These are phyloP conservation scores for Pilophorus perplexus DNA, from an alignment of 2,888 invertebrate genomes.

Conservation along the genomic window DNA sequence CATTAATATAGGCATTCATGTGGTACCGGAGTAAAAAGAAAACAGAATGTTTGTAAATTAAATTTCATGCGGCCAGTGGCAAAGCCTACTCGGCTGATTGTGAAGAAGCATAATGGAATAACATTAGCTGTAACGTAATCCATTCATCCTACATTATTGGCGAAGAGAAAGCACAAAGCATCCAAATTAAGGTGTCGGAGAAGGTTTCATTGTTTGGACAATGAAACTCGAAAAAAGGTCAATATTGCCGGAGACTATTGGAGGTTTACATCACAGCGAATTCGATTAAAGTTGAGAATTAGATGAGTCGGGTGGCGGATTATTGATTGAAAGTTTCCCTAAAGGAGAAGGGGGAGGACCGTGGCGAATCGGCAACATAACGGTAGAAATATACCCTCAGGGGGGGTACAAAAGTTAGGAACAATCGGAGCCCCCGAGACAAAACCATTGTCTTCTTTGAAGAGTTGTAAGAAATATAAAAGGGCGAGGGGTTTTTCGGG, in stretches of 20 bases:
- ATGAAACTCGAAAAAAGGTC: slow-evolving; percentile 27
- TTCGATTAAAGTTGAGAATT: slow-evolving; percentile 21
- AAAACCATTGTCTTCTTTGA: slow-evolving; percentile 22
- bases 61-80: no score
- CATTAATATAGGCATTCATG: no score
- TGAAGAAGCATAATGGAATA: no score
- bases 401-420: background rate
- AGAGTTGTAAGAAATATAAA: slow-evolving; percentile 1
- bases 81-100: no score
- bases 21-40: no score
- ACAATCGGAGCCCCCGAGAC: slow-evolving; percentile 10
- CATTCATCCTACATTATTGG: no score
- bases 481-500: slow-evolving; percentile 1
- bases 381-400: background rate
- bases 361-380: slow-evolving; percentile 22
- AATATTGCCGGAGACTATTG: slow-evolving; percentile 17
- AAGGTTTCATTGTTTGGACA: no score
- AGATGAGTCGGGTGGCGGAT: slow-evolving; percentile 18
- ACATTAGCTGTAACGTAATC: no score
- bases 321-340: slow-evolving; percentile 30
- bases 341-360: no score
- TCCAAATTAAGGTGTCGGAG: no score
- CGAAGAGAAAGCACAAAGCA: no score
- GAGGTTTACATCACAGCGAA: slow-evolving; percentile 22
- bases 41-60: no score